Conservation (phyloP, 2,113 vertebrate genomes). For the Paradisaea rubra region DNA sequence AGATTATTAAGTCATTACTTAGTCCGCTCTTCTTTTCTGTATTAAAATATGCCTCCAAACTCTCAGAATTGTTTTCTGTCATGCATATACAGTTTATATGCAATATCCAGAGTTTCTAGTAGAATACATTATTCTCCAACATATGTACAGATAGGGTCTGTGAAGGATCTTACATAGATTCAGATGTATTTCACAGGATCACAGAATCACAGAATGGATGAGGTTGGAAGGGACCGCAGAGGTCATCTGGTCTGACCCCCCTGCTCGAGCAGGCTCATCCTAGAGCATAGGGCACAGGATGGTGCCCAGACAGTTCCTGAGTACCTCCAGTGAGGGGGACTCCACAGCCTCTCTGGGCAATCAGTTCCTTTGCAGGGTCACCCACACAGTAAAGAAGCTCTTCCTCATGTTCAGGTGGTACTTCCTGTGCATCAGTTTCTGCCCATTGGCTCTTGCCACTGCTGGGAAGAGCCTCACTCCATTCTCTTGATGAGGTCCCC, state of each 20-base stretch:
- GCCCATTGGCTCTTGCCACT: neutral
- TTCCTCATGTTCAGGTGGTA: neutral
- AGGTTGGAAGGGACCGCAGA: neutral
- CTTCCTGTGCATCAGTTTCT: neutral
- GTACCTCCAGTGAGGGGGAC: neutral
- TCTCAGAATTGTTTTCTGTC: neutral
- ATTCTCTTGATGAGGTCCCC: neutral
- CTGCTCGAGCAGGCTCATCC: neutral
- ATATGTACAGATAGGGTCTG: neutral
- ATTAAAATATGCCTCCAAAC: neutral
- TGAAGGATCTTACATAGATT: neutral
- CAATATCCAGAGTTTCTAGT: neutral
- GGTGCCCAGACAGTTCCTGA: neutral
- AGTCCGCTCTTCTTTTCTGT: neutral
- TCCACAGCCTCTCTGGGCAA: neutral
- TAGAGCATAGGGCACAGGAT: no score
- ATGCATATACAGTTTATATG: rapidly evolving
- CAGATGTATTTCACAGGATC: neutral
- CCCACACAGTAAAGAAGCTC: no score
- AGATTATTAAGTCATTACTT: neutral
- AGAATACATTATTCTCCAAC: neutral
- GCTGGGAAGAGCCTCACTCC: neutral
- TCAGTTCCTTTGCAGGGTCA: neutral
- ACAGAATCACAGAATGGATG: neutral
- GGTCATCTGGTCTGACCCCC: rapidly evolving